Percentiles rank a stretch among this genome's conserved stretches.
Evolutionary conservation across 2,888 invertebrate genomes (phyloP).

Genomic region (Sycophila texana): DNA sequence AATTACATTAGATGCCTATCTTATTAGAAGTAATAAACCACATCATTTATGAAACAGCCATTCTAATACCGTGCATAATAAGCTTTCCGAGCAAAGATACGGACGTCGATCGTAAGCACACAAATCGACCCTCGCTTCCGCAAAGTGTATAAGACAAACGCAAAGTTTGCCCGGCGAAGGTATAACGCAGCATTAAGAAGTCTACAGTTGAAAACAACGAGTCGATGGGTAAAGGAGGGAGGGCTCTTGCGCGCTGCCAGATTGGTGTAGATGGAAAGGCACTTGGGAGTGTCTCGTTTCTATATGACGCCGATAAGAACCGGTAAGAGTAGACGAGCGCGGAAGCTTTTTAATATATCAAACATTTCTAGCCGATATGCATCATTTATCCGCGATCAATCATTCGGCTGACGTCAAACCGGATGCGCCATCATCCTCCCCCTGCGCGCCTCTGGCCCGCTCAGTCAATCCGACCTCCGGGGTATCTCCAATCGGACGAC

Average conservation of each 20-base stretch:
- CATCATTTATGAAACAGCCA: no score
- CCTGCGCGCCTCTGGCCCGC: background rate
- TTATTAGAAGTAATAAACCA: no score
- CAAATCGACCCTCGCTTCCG: background rate
- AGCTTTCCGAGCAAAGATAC: no score
- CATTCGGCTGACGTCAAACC: slow-evolving; percentile 66
- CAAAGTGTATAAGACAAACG: background rate
- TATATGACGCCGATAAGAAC: slow-evolving; percentile 49
- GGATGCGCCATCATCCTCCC: slow-evolving; percentile 58
- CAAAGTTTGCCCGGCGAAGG: background rate
- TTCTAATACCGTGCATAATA: no score
- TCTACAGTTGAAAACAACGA: slow-evolving; percentile 26
- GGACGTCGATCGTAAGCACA: background rate
- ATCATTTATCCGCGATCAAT: slow-evolving; percentile 68
- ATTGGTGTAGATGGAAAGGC: slow-evolving; percentile 12
- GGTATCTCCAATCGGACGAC: slow-evolving; percentile 8
- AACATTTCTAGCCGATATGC: slow-evolving; percentile 69
- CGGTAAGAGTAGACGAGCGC: slow-evolving; percentile 13
- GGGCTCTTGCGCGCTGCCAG: background rate
- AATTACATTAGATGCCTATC: no score
- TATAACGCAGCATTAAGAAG: background rate
- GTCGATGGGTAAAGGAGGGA: slow-evolving; percentile 5
- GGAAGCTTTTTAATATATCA: slow-evolving; percentile 67
- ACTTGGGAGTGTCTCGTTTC: slow-evolving; percentile 51
- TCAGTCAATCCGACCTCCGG: slow-evolving; percentile 27